Percentiles rank a stretch among this genome's conserved stretches.
phyloP scores from a whole-genome alignment of 1,140 invertebrate genomes.

The Calephelis nemesis region DNA sequence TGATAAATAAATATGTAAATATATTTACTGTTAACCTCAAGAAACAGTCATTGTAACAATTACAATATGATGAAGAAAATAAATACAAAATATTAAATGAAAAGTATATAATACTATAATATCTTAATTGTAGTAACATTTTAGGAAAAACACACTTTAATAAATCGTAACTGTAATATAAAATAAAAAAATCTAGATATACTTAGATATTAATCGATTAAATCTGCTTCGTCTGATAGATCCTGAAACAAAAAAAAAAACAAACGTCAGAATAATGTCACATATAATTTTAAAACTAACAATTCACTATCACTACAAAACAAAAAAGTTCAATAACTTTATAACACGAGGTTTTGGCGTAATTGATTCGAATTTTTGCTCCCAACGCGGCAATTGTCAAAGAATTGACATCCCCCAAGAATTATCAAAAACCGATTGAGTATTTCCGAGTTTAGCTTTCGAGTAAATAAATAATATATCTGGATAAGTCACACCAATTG shows the following conservation, averaged over 20 bases:
- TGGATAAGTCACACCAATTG: too few relatives aligned
- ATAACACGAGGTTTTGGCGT: too few relatives aligned
- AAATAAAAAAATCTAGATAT: constrained; percentile 54
- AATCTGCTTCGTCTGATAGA: constrained; percentile 49
- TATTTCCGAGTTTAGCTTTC: too few relatives aligned
- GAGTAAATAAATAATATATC: too few relatives aligned
- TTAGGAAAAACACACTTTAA: constrained; percentile 58
- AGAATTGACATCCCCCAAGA: too few relatives aligned
- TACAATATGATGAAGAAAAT: constrained; percentile 19
- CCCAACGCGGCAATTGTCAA: too few relatives aligned
- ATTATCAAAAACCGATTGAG: too few relatives aligned
- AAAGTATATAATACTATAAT: constrained; percentile 39
- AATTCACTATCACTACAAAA: too few relatives aligned
- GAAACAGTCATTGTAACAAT: constrained; percentile 16
- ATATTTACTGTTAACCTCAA: neutral
- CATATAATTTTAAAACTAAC: neutral
- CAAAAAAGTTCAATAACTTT: too few relatives aligned
- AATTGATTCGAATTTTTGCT: too few relatives aligned
- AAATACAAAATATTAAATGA: constrained; percentile 27
- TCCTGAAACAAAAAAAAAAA: constrained; percentile 53
- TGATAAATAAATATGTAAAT: constrained; percentile 10
- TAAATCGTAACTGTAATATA: constrained; percentile 50
- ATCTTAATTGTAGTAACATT: constrained; percentile 62
- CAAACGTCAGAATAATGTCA: neutral
- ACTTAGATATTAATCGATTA: constrained; percentile 50